Base-by-base conservation (phyloP, 2,113 vertebrate genomes). In the Labeo rohita region DNA sequence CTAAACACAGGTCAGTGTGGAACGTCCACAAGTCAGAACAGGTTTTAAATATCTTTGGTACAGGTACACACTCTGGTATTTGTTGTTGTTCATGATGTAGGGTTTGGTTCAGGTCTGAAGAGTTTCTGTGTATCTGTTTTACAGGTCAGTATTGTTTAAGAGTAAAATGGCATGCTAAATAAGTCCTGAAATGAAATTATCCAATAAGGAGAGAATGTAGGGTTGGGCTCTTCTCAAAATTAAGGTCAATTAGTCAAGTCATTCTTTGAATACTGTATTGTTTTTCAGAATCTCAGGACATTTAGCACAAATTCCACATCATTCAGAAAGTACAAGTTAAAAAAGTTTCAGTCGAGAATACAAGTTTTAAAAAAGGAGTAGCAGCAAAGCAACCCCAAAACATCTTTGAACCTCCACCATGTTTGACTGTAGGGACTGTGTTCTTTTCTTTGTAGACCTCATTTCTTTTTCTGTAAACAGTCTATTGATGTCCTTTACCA, bases 21-120 rank as follows among this genome's bases (percentile, higher is more conserved):
- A 43, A 56, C 52, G 34, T 80, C 65, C 63, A 36, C 77, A 63
- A 61, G 77, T 80, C 70, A 49, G 16, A 59, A 86, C 85, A 73
- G 65, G 76, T 66, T 85, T 68, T 16, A 39, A 36, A 21, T 34
- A 7, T 39, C 47, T 50, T 68, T 47, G 63, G 23, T 78, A 23
- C 49, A 63, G 12, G 52, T 21, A 28, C n/a, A 47, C 5, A 11
- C 13, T 8, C 21, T 56, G 77, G 84, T 80, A 61, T 86, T 72
- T n/a, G 78, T 66, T 16, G 36, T 47, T 4, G 59, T 43, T 43
- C 36, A 61, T 47, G 59, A 49, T 21, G 15, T 16, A 45, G 43
- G 45, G 79, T 50, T 39, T 23, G 78, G 56, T 10, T 47, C 16
- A n/a, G 16, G 12, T 45, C 79, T 49, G 39, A 47, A 47, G 12